Base-by-base conservation (phyloP, 2,113 vertebrate genomes). In the Vidua macroura region DNA sequence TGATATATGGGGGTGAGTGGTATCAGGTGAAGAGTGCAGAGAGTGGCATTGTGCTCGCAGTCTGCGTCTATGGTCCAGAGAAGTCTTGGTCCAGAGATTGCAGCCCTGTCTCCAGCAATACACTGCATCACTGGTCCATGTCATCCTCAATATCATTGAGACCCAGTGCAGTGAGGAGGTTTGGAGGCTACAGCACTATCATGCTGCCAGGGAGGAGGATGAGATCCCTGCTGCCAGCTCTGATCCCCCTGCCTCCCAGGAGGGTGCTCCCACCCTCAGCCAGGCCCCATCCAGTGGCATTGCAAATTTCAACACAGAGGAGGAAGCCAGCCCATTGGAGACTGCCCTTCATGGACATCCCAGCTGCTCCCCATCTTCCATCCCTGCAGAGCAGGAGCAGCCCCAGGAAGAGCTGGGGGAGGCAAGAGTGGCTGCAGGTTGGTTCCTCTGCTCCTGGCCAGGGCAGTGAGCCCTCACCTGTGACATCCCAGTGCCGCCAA, bases 301-400 rank as follows among this genome's bases (percentile, higher is more conserved):
- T 0, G 0, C 22, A 28, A 46, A 70, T 52, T 78, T 15, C 27
- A 28, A 7, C 8, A 4, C 0, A 1, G 58, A 53, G 15, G 39
- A 78, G 4, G n/a, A 67, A 55, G 13, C 7, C 12, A 11, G 22
- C 22, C 22, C 13, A 3, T 24, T 1, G 1, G n/a, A 53, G 7
- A 41, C 39, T 30, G 8, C 25, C 14, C 18, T 37, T 16, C 4
- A 1, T 9, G 20, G 19, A 10, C 43, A 5, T 48, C 13, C 33
- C 18, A 27, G 15, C 24, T 12, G 12, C 11, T 55, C n/a, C 2
- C 5, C 37, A 33, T 46, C 56, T 41, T 44, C 37, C 18, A 7
- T 16, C 4, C 4, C 39, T 48, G 78, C 31, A 44, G 43, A 44
- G 33, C 48, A 37, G 49, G 33, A 52, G 11, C 77, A 81, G 60